Base-by-base conservation (phyloP, 2,888 invertebrate species). In the Cataglyphis albicans region DNA sequence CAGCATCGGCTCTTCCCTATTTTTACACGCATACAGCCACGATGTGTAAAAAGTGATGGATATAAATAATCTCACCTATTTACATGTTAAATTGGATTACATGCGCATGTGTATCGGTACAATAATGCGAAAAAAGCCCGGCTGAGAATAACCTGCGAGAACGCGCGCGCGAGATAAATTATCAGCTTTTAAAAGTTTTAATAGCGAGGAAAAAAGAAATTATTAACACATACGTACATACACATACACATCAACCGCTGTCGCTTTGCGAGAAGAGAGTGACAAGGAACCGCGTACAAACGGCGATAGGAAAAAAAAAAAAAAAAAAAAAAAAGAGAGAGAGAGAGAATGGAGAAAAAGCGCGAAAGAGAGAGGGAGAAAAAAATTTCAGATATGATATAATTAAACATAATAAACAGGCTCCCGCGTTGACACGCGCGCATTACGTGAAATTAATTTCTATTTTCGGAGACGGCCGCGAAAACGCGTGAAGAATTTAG, bases 31-130 rank as follows among this genome's bases (percentile, higher is more conserved):
- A 9, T 80, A 72, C 78, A 78, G 78, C 78, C 44, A 80, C 73
- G 78, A 59, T 18, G 78, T 80, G 78, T 80, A 80, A 80, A 80
- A 70, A 80, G 78, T 80, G 44, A 59, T 48, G 59, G 78, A 61
- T 80, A 80, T 70, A 70, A 80, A 80, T 80, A 80, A 44, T 59
- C 18, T 70, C 72, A 80, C 78, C 78, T 80, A 80, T 80, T 80
- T 80, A 80, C 78, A 61, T 44, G 78, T 80, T 80, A 80, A 70
- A 80, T 80, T 59, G 73, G 59, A 80, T 80, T 80, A 80, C 78
- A 80, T 25, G 72, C 72, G 78, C 78, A 52, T 67, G 78, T 78
- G 78, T 80, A 78, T 68, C 78, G 78, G 25, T 80, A 80, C 76
- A 55, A 38, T 44, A 80, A 44, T 44, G 78, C 78, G 59, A 80